phyloP scores from a whole-genome alignment of 2,113 vertebrate genomes.

The Phrynosoma platyrhinos region DNA sequence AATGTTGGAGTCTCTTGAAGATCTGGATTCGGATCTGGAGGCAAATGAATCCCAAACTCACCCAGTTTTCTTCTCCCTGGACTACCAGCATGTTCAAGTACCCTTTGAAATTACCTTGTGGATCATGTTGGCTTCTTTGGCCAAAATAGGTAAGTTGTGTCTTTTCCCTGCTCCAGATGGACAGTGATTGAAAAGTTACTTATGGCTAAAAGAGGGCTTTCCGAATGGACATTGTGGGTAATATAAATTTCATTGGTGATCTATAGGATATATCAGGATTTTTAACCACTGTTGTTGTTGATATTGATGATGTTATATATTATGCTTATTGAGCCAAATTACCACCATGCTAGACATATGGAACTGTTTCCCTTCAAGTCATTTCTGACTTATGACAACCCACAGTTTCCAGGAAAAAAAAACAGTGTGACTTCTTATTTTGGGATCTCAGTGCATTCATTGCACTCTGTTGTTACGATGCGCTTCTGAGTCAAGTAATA shows the following conservation, averaged over 20 bases:
- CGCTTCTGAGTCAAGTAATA: too few species aligned
- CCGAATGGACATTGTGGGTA: not conserved
- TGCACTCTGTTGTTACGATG: too few species aligned
- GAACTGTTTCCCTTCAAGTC: too few species aligned
- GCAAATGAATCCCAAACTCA: constrained; percentile 50
- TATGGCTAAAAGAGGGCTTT: not conserved
- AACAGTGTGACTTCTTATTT: too few species aligned
- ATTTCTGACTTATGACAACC: too few species aligned
- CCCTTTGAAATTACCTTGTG: constrained; percentile 87
- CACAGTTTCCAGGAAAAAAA: too few species aligned
- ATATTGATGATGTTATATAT: too few species aligned
- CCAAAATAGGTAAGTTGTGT: constrained; percentile 82
- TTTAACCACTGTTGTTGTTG: too few species aligned
- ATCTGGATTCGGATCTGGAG: constrained; percentile 27
- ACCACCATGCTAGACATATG: too few species aligned
- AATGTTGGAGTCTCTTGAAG: not conserved
- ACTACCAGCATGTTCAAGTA: constrained; percentile 84
- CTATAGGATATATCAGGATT: too few species aligned
- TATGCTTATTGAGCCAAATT: too few species aligned
- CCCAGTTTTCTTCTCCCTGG: constrained; percentile 78
- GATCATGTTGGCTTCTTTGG: constrained; percentile 88
- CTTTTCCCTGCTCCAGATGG: not conserved
- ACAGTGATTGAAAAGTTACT: not conserved
- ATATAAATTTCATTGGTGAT: not conserved
- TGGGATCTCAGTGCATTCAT: too few species aligned